Conservation (phyloP, 2,797 vertebrate genomes). For the Loriculus beryllinus region DNA sequence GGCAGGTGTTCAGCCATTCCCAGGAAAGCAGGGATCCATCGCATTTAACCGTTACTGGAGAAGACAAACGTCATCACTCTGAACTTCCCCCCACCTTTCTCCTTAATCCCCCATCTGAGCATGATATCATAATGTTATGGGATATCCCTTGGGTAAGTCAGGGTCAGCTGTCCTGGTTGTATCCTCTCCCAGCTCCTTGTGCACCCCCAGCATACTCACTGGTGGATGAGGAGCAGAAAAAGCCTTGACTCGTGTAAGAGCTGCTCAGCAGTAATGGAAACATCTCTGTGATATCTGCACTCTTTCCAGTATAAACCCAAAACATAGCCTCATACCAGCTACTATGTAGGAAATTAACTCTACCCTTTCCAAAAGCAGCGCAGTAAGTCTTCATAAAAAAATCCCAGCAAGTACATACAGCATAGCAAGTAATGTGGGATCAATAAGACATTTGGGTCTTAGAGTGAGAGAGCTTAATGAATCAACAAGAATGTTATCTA, state of each 20-base stretch:
- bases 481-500: neutral
- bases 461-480: neutral
- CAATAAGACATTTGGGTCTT: neutral
- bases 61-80: neutral
- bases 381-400: neutral
- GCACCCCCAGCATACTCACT: neutral
- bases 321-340: neutral
- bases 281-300: neutral
- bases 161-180: neutral
- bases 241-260: neutral
- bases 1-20: neutral
- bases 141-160: neutral
- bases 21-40: neutral
- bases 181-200: neutral
- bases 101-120: neutral
- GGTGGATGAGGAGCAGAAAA: neutral
- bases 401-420: neutral
- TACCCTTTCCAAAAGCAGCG: neutral
- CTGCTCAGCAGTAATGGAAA: neutral
- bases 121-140: neutral
- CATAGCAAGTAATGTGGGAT: neutral
- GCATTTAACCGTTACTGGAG: neutral
- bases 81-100: neutral
- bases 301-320: neutral
- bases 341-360: neutral